phyloP scores from a whole-genome alignment of 2,797 vertebrate genomes.

The Capromys pilorides region DNA sequence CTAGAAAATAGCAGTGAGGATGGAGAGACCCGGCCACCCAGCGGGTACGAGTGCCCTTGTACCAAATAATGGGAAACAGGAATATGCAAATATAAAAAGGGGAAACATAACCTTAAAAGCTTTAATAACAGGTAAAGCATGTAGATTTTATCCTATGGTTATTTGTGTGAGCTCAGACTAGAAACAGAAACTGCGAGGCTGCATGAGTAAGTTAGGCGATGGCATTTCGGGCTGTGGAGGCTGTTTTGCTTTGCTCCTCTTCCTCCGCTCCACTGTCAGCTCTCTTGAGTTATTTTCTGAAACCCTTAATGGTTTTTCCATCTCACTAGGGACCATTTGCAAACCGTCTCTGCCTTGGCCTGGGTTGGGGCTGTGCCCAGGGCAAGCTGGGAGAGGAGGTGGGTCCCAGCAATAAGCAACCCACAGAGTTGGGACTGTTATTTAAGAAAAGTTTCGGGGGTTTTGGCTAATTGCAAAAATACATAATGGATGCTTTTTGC shows the following conservation, averaged over 20 bases:
- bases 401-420: conserved; percentile 83
- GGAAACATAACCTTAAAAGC: not conserved
- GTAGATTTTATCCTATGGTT: not conserved
- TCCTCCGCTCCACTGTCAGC: not conserved
- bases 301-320: conserved; percentile 78
- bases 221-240: conserved; percentile 44
- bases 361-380: conserved; percentile 65
- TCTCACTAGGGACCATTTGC: conserved; percentile 78
- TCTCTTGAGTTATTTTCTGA: conserved; percentile 75
- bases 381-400: conserved; percentile 71
- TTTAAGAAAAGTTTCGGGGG: conserved; percentile 85
- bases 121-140: not conserved
- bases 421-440: conserved; percentile 86
- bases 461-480: conserved; percentile 88
- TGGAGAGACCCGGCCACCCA: too few relatives aligned
- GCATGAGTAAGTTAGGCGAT: not conserved
- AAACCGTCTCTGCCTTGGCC: conserved; percentile 78
- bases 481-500: conserved; percentile 85
- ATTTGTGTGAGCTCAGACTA: not conserved
- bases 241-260: not conserved
- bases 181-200: not conserved
- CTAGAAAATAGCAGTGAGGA: not conserved
- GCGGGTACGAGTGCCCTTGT: not conserved
- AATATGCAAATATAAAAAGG: not conserved
- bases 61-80: not conserved